Percentiles rank a stretch among this genome's conserved stretches.
These are phyloP conservation scores for Simalia tracyae DNA, from an alignment of 2,797 vertebrate genomes.

Conservation along the genomic window DNA sequence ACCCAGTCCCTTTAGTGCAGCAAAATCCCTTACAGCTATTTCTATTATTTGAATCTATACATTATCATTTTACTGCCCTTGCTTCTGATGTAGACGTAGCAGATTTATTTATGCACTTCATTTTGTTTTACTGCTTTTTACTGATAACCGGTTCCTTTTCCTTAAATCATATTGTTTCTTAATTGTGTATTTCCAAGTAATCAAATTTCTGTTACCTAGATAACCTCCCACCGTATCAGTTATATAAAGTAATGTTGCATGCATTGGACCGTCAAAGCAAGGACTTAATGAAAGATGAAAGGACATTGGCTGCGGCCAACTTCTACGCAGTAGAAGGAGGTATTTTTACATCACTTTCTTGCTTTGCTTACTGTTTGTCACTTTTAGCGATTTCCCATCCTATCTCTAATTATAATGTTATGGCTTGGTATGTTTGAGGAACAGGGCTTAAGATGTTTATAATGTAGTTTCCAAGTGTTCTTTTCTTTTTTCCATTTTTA, in stretches of 20 bases:
- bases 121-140: not conserved
- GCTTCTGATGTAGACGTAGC: not conserved
- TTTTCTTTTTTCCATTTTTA: not conserved
- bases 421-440: not conserved
- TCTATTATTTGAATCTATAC: not conserved
- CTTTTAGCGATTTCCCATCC: not conserved
- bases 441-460: not conserved
- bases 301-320: conserved; percentile 71
- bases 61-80: not conserved
- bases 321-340: conserved; percentile 79
- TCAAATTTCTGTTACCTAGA: conserved; percentile 53
- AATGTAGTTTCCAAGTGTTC: not conserved
- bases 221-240: conserved; percentile 72
- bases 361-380: not conserved
- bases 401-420: not conserved
- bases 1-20: not conserved
- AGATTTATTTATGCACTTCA: not conserved
- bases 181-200: not conserved
- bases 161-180: not conserved
- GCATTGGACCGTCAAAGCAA: conserved; percentile 71
- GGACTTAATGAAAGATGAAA: conserved; percentile 70
- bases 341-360: conserved; percentile 62
- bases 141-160: not conserved
- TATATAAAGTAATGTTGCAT: conserved; percentile 78
- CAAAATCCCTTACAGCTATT: not conserved